phyloP scores from a whole-genome alignment of 2,113 vertebrate species.

The Myocastor coypus region DNA sequence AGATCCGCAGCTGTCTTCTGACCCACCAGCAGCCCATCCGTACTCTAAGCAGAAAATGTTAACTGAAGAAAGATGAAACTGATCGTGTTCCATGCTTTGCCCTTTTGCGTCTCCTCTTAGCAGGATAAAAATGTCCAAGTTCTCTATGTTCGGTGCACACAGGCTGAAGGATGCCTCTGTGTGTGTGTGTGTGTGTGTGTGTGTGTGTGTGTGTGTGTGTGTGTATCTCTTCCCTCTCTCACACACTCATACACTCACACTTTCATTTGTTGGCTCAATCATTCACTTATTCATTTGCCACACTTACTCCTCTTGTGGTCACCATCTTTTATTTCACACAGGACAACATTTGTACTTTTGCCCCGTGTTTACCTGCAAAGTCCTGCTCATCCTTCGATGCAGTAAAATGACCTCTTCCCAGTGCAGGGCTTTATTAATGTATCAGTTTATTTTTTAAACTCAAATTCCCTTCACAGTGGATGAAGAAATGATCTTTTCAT shows the following conservation, averaged over 20 bases:
- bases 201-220: not conserved
- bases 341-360: not conserved
- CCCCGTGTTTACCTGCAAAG: not conserved
- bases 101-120: not conserved
- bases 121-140: not conserved
- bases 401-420: not conserved
- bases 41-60: not conserved
- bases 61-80: not conserved
- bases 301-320: not conserved
- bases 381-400: not conserved
- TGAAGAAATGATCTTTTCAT: rapidly evolving
- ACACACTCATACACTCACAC: not conserved
- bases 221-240: not conserved
- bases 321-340: not conserved
- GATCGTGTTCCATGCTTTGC: not conserved
- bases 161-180: not conserved
- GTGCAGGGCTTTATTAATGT: not conserved
- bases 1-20: not conserved
- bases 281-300: not conserved
- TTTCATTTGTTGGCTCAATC: not conserved
- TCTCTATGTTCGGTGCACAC: not conserved
- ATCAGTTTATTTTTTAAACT: not conserved
- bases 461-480: not conserved
- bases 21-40: not conserved
- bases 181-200: not conserved